Conservation (phyloP, 2,797 vertebrate species). For the Botia almorhae region DNA sequence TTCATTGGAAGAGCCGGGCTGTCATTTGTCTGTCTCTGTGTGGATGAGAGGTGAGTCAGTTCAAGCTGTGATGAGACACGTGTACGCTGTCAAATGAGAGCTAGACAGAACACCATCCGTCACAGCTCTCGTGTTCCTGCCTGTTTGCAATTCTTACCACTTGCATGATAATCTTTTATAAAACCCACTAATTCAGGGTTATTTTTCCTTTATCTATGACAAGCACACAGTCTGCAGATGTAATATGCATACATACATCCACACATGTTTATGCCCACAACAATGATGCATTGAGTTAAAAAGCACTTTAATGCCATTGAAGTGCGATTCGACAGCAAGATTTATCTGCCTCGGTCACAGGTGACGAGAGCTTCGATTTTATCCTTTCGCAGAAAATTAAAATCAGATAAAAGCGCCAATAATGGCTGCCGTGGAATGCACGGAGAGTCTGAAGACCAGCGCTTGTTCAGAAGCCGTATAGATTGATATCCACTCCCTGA, state of each 20-base stretch:
- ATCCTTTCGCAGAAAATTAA: conserved; percentile 57
- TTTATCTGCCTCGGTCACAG: conserved; percentile 46
- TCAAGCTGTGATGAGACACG: conserved; percentile 22
- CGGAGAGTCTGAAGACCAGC: conserved; percentile 37
- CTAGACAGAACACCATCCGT: conserved; percentile 19
- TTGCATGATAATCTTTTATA: conserved; percentile 4
- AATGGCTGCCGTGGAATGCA: conserved; percentile 38
- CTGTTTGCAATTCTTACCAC: conserved; percentile 6
- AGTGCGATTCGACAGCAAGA: conserved; percentile 58
- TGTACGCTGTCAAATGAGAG: conserved; percentile 25
- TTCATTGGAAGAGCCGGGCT: conserved; percentile 37
- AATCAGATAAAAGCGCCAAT: conserved; percentile 55
- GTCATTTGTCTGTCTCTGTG: conserved; percentile 53
- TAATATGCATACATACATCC: neutral
- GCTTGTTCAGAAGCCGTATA: conserved; percentile 43
- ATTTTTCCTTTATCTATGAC: neutral
- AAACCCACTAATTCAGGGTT: neutral
- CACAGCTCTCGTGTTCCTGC: conserved; percentile 1
- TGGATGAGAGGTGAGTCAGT: conserved; percentile 48
- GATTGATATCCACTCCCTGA: conserved; percentile 10
- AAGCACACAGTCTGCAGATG: neutral
- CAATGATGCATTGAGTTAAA: neutral
- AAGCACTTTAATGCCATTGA: conserved; percentile 38
- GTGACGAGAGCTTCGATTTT: conserved; percentile 42
- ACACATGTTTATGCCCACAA: conserved; percentile 14